Percentiles rank a stretch among this genome's conserved stretches.
phyloP scores from a whole-genome alignment of 2,888 invertebrate genomes.

The Cheilosia vulpina region DNA sequence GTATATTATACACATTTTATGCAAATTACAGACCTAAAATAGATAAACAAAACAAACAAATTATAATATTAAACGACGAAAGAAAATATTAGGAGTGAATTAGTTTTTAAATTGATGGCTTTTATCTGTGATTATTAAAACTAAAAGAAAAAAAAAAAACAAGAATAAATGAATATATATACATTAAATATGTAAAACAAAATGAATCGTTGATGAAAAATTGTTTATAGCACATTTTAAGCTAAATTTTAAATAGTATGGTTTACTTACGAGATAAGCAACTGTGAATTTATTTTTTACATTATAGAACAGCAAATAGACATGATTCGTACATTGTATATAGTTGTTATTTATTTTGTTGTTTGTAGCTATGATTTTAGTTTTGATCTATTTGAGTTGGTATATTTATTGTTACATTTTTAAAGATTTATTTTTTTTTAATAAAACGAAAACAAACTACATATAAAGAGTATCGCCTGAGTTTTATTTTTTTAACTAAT shows the following conservation, averaged over 20 bases:
- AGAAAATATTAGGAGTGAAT: conserved; percentile 66
- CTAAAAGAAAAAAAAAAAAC: conserved; percentile 40
- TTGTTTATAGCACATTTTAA: conserved; percentile 66
- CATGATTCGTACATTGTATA: conserved; percentile 54
- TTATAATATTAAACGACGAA: conserved; percentile 37
- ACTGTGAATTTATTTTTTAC: conserved; percentile 70
- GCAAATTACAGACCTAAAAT: conserved; percentile 52
- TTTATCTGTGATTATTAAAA: conserved; percentile 79
- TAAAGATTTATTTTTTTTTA: conserved; percentile 60
- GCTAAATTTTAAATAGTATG: conserved; percentile 55
- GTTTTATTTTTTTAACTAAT: conserved; percentile 40
- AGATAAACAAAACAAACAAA: conserved; percentile 35
- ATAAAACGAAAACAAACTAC: conserved; percentile 42
- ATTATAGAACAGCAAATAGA: conserved; percentile 41
- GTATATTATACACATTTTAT: conserved; percentile 74
- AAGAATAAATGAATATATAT: conserved; percentile 13
- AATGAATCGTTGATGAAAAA: conserved; percentile 50
- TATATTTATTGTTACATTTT: conserved; percentile 54
- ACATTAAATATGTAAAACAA: conserved; percentile 32
- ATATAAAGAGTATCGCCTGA: conserved; percentile 8
- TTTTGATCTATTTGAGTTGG: conserved; percentile 30
- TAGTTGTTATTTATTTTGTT: conserved; percentile 35
- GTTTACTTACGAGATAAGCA: conserved; percentile 68
- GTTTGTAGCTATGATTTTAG: conserved; percentile 4
- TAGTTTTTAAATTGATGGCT: conserved; percentile 76